Percentiles rank a stretch among this genome's conserved stretches.
These are phyloP conservation scores for Trigoniulus corallinus DNA, from an alignment of 1,140 invertebrate genomes.

Conservation along the genomic window DNA sequence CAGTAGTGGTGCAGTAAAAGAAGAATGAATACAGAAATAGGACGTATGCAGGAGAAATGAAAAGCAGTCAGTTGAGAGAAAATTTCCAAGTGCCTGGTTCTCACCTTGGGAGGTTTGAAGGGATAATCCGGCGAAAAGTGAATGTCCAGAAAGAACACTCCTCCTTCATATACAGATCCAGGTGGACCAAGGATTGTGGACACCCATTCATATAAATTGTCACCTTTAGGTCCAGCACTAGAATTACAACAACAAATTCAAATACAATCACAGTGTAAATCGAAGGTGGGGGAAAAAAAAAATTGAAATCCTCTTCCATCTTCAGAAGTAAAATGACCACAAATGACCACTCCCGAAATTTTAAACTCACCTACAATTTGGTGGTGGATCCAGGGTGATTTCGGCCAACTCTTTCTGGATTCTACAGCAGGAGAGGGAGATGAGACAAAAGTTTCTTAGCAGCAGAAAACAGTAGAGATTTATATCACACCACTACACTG, in stretches of 20 bases:
- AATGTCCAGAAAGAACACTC: conserved; percentile 88
- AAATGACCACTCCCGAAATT: not conserved
- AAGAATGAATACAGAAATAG: too few species aligned
- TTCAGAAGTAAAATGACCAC: not conserved
- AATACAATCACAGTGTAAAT: not conserved
- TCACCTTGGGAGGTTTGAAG: conserved; percentile 90
- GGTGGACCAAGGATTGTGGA: conserved; percentile 88
- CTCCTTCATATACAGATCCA: conserved; percentile 84
- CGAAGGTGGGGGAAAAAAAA: not conserved
- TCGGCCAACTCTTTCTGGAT: conserved; percentile 94
- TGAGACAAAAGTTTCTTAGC: not conserved
- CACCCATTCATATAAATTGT: conserved; percentile 96
- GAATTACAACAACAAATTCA: conserved; percentile 9
- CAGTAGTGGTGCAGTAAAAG: too few species aligned
- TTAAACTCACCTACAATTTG: conserved; percentile 60
- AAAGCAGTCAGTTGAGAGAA: too few species aligned
- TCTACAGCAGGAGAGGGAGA: conserved; percentile 32
- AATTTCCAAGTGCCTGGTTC: not conserved
- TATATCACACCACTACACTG: not conserved
- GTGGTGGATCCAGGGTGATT: conserved; percentile 89
- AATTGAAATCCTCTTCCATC: not conserved
- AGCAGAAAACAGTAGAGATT: not conserved
- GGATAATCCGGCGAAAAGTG: conserved; percentile 92
- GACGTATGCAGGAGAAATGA: too few species aligned
- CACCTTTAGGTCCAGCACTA: conserved; percentile 89